phyloP scores from a whole-genome alignment of 2,888 invertebrate genomes.

The Agrotis segetum region DNA sequence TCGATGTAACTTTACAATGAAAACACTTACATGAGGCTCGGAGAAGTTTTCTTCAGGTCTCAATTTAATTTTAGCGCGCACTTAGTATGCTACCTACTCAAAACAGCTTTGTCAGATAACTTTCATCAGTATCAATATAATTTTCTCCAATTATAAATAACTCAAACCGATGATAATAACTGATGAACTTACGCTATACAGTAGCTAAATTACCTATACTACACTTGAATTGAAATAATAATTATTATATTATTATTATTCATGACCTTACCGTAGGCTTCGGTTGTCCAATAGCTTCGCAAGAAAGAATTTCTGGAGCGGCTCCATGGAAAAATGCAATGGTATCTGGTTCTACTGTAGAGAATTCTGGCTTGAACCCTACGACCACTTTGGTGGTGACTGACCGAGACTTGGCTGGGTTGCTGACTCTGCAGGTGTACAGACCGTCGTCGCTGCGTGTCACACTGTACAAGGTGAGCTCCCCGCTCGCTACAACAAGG shows the following conservation, averaged over 20 bases:
- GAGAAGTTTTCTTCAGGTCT: too few relatives aligned
- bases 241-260: too few relatives aligned
- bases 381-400: constrained; percentile 67
- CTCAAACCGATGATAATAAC: background rate
- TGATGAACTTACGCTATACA: background rate
- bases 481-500: constrained; percentile 50
- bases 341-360: constrained; percentile 51
- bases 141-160: too few relatives aligned
- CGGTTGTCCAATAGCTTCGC: constrained; percentile 71
- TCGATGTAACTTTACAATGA: too few relatives aligned
- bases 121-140: too few relatives aligned
- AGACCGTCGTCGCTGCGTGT: constrained; percentile 68
- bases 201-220: background rate
- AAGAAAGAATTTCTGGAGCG: constrained; percentile 65
- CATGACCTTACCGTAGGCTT: constrained; percentile 67
- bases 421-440: constrained; percentile 77
- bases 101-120: too few relatives aligned
- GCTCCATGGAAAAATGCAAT: constrained; percentile 62
- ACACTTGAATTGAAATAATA: too few relatives aligned
- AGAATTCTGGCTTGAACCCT: constrained; percentile 73
- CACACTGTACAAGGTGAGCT: constrained; percentile 65
- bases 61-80: too few relatives aligned
- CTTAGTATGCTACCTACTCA: too few relatives aligned
- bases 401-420: constrained; percentile 60
- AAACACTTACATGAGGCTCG: too few relatives aligned